Evolutionary conservation across 2,797 vertebrate genomes (phyloP).

Genomic region (Cheirogaleus major): DNA sequence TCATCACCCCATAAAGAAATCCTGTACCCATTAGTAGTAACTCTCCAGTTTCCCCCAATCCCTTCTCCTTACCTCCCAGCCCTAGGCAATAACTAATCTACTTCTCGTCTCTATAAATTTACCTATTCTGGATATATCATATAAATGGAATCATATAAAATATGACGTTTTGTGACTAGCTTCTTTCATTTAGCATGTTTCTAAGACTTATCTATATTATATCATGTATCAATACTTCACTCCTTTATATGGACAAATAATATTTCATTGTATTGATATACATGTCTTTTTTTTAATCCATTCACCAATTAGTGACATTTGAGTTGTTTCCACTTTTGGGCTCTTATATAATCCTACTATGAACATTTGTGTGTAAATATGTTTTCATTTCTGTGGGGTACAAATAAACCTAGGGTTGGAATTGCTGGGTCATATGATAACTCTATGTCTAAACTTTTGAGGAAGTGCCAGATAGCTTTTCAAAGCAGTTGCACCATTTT

Average conservation of each 20-base stretch:
- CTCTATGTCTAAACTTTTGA: not conserved
- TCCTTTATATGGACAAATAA: not conserved
- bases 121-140: not conserved
- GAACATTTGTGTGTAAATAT: not conserved
- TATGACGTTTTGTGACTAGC: not conserved
- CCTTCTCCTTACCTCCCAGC: not conserved
- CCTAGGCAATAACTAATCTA: not conserved
- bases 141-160: not conserved
- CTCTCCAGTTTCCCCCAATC: not conserved
- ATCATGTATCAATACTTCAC: not conserved
- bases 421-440: not conserved
- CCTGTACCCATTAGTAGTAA: not conserved
- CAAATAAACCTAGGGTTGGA: not conserved
- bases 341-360: not conserved
- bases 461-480: not conserved
- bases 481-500: not conserved
- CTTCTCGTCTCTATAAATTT: not conserved
- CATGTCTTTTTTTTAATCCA: not conserved
- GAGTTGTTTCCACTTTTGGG: not conserved
- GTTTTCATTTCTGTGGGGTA: not conserved
- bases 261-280: not conserved
- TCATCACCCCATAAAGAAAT: not conserved
- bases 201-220: not conserved
- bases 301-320: not conserved
- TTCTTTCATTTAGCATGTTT: not conserved